A percentile compares a stretch with the other conserved stretches of the same genome.
Evolutionary conservation across 2,113 vertebrate species (phyloP).

Genomic region (Rhinopomastus cyanomelas): DNA sequence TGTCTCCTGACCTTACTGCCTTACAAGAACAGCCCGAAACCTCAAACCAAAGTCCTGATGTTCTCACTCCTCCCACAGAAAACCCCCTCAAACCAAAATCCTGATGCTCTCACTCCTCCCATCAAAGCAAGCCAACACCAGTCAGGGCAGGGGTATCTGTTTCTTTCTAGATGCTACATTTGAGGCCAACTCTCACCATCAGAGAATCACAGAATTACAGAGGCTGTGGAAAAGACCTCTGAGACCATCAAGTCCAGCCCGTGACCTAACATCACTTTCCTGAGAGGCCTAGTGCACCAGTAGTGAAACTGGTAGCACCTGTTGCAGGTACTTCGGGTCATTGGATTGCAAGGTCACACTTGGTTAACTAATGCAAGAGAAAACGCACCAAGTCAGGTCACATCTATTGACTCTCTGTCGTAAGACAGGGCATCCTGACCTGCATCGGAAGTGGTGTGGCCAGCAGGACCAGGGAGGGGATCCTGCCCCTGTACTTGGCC

Average conservation of each 20-base stretch:
- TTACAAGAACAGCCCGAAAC: background rate
- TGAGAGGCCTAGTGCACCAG: background rate
- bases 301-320: background rate
- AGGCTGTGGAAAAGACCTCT: too few species aligned
- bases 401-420: background rate
- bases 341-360: background rate
- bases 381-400: background rate
- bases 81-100: background rate
- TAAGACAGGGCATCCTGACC: background rate
- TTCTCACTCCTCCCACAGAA: accelerated
- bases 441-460: too few species aligned
- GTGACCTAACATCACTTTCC: background rate
- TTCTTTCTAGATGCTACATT: background rate
- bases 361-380: background rate
- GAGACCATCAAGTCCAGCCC: too few species aligned
- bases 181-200: background rate
- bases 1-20: background rate
- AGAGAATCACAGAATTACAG: too few species aligned
- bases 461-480: too few species aligned
- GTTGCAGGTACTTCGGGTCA: background rate
- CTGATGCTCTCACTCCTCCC: too few species aligned
- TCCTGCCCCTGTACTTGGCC: too few species aligned
- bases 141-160: background rate
- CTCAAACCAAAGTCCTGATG: background rate
- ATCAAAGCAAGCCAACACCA: background rate